Conservation (phyloP, 2,888 invertebrate species). For the Herminia tarsipennalis region DNA sequence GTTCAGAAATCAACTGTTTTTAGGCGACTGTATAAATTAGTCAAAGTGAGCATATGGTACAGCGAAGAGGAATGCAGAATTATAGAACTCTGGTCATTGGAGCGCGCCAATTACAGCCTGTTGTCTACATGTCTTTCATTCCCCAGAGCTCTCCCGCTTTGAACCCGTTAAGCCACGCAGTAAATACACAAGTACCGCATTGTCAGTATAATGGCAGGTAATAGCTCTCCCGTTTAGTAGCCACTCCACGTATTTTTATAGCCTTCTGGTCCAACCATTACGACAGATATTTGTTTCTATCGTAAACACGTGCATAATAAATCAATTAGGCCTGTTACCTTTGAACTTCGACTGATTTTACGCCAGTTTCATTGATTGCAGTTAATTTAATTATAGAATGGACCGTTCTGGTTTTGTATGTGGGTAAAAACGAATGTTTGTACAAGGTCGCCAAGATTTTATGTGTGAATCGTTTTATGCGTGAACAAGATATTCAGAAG, state of each 20-base stretch:
- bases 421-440: not conserved
- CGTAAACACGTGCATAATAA: slow-evolving; percentile 39
- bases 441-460: no score
- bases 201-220: slow-evolving; percentile 33
- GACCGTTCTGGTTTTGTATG: not conserved
- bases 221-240: slow-evolving; percentile 29
- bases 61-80: slow-evolving; percentile 22
- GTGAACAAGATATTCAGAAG: no score
- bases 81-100: slow-evolving; percentile 24
- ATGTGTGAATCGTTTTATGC: no score
- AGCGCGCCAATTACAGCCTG: slow-evolving; percentile 37
- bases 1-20: slow-evolving; percentile 22
- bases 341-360: slow-evolving; percentile 21
- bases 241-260: slow-evolving; percentile 37
- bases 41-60: slow-evolving; percentile 20
- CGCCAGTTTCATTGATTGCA: slow-evolving; percentile 10
- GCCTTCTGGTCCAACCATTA: slow-evolving; percentile 28
- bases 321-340: slow-evolving; percentile 26
- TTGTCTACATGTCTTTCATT: slow-evolving; percentile 10
- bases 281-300: slow-evolving; percentile 20
- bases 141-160: slow-evolving; percentile 32
- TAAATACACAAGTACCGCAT: slow-evolving; percentile 26
- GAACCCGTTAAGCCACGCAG: slow-evolving; percentile 35
- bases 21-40: slow-evolving; percentile 43
- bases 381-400: slow-evolving; percentile 14